Conservation (phyloP, 1,140 invertebrate genomes). For the Telenomus remus region DNA sequence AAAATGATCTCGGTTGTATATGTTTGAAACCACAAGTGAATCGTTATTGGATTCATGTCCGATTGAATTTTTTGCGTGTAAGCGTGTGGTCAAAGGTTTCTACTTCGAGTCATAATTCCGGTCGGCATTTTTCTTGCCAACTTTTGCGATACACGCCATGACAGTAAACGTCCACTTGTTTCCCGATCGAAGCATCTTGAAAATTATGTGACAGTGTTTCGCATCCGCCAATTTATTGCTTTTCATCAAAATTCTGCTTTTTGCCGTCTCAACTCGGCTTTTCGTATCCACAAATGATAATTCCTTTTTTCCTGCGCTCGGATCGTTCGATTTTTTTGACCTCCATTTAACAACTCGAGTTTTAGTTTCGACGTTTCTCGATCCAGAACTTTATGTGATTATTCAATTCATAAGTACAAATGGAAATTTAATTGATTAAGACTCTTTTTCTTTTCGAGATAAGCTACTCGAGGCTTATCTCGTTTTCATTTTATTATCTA, state of each 20-base stretch:
- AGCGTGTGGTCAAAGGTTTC: slow-evolving; percentile 37
- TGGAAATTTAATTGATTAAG: too few relatives aligned
- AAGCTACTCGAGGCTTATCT: too few relatives aligned
- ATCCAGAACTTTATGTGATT: too few relatives aligned
- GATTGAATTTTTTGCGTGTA: slow-evolving; percentile 39
- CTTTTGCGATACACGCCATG: slow-evolving; percentile 11
- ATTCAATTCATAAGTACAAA: too few relatives aligned
- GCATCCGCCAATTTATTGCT: slow-evolving; percentile 14
- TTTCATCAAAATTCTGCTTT: slow-evolving; percentile 15
- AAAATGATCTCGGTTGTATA: slow-evolving; percentile 5
- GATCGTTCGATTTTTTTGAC: too few relatives aligned
- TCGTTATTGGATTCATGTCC: slow-evolving; percentile 40
- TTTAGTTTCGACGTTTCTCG: too few relatives aligned
- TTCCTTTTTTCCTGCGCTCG: slow-evolving; percentile 1
- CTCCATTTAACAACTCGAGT: too few relatives aligned
- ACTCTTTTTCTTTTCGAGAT: too few relatives aligned
- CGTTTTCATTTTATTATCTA: too few relatives aligned
- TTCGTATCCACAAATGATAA: not conserved
- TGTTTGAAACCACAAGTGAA: slow-evolving; percentile 20
- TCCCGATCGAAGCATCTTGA: slow-evolving; percentile 18
- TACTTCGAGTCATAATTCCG: slow-evolving; percentile 31
- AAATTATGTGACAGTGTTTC: slow-evolving; percentile 41
- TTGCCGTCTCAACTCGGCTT: slow-evolving; percentile 3
- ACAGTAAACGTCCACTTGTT: slow-evolving; percentile 40
- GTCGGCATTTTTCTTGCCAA: slow-evolving; percentile 26